phyloP scores from a whole-genome alignment of 2,113 vertebrate genomes.

The Amphilophus citrinellus region DNA sequence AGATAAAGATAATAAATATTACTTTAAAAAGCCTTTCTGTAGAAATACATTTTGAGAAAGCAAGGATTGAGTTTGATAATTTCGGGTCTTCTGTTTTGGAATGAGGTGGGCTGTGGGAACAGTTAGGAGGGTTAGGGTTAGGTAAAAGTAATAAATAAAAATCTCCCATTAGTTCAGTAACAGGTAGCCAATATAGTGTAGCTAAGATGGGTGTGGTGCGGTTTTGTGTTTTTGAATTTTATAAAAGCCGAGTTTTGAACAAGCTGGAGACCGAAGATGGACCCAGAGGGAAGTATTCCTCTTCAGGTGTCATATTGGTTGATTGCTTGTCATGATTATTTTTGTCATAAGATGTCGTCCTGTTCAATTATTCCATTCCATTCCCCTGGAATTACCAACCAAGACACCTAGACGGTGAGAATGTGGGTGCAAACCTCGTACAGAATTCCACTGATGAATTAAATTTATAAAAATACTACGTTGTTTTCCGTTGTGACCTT shows the following conservation, averaged over 20 bases:
- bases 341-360: not conserved
- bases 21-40: not conserved
- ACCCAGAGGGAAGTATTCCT: not conserved
- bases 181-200: not conserved
- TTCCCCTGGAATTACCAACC: not conserved
- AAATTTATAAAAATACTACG: not conserved
- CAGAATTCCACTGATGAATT: conserved; percentile 5
- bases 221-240: not conserved
- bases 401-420: not conserved
- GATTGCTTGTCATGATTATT: not conserved
- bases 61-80: too few relatives aligned
- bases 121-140: not conserved
- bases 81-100: not conserved
- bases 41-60: not conserved
- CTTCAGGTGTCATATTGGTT: not conserved
- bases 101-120: not conserved
- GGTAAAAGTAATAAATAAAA: not conserved
- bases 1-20: not conserved
- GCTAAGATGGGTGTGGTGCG: not conserved
- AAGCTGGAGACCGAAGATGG: not conserved
- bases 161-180: not conserved
- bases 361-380: conserved; percentile 3
- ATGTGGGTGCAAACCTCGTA: not conserved
- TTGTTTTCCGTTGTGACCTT: conserved; percentile 18
- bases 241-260: not conserved